Conservation (phyloP, 2,113 vertebrate genomes). For the Platysternon megacephalum region DNA sequence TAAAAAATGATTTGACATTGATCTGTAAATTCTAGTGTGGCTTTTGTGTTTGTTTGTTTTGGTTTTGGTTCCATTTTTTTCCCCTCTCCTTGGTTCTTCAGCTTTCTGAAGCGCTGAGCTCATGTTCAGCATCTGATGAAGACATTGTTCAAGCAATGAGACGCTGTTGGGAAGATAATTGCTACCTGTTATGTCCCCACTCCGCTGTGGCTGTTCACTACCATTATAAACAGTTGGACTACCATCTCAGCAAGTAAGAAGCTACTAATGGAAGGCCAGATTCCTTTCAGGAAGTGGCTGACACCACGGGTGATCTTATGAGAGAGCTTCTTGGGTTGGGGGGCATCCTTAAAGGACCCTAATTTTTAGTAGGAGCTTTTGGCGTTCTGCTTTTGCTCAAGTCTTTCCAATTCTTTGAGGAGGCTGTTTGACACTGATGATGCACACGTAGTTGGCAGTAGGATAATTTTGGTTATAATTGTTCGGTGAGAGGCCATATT, state of each 20-base stretch:
- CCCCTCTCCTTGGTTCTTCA: not conserved
- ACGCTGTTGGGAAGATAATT: slow-evolving; percentile 82
- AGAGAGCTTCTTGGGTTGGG: not conserved
- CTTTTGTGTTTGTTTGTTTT: rapidly evolving
- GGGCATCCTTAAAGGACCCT: not conserved
- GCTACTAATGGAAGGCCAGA: not conserved
- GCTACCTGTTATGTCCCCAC: slow-evolving; percentile 82
- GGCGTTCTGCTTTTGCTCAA: not conserved
- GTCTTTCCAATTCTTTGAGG: not conserved
- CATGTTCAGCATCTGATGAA: slow-evolving; percentile 61
- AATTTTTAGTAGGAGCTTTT: not conserved
- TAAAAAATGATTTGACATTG: not conserved
- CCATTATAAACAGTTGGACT: slow-evolving; percentile 68
- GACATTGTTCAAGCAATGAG: slow-evolving; percentile 73
- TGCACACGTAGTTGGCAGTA: not conserved
- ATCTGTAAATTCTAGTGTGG: rapidly evolving
- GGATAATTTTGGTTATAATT: not conserved
- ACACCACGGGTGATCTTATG: not conserved
- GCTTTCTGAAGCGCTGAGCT: slow-evolving; percentile 63
- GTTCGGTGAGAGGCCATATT: not conserved
- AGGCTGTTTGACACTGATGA: not conserved
- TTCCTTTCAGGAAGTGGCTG: not conserved
- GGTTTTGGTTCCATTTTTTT: rapidly evolving
- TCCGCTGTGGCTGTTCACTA: slow-evolving; percentile 77
- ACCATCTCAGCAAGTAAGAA: slow-evolving; percentile 38